These are phyloP conservation scores for Eupleurogrammus muticus DNA, from an alignment of 2,797 vertebrate species.

Conservation along the genomic window DNA sequence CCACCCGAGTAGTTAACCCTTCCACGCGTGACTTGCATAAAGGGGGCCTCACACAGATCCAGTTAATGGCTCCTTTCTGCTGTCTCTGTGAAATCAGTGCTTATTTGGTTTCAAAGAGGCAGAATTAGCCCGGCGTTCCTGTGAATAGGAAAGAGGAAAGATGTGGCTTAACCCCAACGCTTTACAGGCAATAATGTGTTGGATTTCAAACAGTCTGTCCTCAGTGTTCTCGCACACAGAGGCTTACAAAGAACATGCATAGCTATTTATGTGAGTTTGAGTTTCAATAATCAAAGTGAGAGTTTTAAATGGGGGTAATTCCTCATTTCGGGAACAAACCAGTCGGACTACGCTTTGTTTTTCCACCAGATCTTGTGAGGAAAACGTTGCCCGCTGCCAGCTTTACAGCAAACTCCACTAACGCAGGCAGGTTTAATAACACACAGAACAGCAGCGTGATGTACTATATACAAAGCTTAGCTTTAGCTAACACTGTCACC, in stretches of 20 bases:
- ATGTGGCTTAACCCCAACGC: slow-evolving; percentile 5
- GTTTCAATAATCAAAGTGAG: neutral
- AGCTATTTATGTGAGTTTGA: neutral
- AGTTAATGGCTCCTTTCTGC: slow-evolving; percentile 50
- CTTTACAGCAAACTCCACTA: neutral
- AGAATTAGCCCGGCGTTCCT: slow-evolving; percentile 16
- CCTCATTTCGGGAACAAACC: neutral
- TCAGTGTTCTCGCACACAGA: neutral
- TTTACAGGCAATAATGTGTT: neutral
- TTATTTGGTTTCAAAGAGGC: slow-evolving; percentile 52
- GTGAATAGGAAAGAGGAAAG: slow-evolving; percentile 16
- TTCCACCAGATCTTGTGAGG: too few relatives aligned
- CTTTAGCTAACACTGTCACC: neutral
- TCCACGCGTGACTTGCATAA: slow-evolving; percentile 43
- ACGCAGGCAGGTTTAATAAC: neutral
- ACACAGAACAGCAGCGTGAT: neutral
- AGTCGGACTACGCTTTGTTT: neutral
- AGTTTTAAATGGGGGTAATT: neutral
- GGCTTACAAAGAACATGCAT: neutral
- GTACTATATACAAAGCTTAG: neutral
- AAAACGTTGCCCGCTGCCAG: neutral
- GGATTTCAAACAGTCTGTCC: neutral
- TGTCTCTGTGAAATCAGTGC: slow-evolving; percentile 43
- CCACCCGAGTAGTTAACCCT: slow-evolving; percentile 52
- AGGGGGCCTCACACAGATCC: slow-evolving; percentile 49